These are phyloP conservation scores for Acleris emargana DNA, from an alignment of 2,888 invertebrate species.

Conservation along the genomic window DNA sequence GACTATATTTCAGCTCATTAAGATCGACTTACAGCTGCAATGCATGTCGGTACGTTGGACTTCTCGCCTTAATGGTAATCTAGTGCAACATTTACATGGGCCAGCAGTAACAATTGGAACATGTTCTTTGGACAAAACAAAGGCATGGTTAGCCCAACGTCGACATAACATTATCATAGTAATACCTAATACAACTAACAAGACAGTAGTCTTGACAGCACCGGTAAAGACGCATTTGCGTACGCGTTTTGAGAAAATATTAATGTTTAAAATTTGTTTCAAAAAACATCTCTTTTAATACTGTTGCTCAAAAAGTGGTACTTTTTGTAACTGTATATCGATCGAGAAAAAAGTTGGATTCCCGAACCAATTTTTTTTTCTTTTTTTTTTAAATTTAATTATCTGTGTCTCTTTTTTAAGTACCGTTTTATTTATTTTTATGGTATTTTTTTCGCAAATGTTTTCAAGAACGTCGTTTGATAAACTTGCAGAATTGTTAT, in stretches of 20 bases:
- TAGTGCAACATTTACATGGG: conserved; percentile 67
- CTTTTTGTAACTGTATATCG: too few species aligned
- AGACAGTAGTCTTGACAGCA: conserved; percentile 34
- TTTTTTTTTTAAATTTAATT: too few species aligned
- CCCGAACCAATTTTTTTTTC: too few species aligned
- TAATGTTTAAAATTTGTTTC: not conserved
- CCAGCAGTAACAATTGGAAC: conserved; percentile 61
- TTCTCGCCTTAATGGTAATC: conserved; percentile 55
- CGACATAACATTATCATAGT: conserved; percentile 36
- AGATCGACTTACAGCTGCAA: conserved; percentile 5
- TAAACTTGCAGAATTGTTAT: too few species aligned
- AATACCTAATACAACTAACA: conserved; percentile 37
- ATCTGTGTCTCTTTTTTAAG: not conserved
- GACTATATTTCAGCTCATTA: conserved; percentile 9
- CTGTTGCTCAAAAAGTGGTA: too few species aligned
- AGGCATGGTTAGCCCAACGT: conserved; percentile 52
- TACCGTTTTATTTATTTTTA: too few species aligned
- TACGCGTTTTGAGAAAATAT: not conserved
- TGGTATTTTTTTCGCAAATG: too few species aligned
- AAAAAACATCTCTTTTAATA: not conserved
- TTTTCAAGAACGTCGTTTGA: too few species aligned
- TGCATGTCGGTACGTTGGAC: conserved; percentile 16
- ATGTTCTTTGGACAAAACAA: conserved; percentile 66
- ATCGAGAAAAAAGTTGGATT: too few species aligned
- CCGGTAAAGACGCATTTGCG: conserved; percentile 18